These are phyloP conservation scores for Anniella stebbinsi DNA, from an alignment of 2,797 vertebrate genomes.

Conservation along the genomic window DNA sequence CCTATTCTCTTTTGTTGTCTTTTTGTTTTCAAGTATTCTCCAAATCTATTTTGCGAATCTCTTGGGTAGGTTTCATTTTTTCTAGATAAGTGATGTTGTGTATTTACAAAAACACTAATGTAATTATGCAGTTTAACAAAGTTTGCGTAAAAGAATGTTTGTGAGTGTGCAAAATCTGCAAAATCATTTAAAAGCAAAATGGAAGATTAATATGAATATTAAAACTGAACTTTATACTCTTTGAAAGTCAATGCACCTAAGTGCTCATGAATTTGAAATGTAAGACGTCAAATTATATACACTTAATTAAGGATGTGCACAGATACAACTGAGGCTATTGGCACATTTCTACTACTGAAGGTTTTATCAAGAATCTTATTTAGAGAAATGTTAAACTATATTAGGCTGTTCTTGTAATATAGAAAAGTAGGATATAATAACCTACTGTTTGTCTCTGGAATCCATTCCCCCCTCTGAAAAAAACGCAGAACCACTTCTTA, in stretches of 20 bases:
- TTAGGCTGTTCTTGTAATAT: slow-evolving; percentile 31
- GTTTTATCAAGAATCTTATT: slow-evolving; percentile 45
- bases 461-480: slow-evolving; percentile 54
- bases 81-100: slow-evolving; percentile 35
- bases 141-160: slow-evolving; percentile 35
- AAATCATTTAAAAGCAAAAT: slow-evolving; percentile 46
- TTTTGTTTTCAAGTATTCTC: slow-evolving; percentile 23
- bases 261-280: slow-evolving; percentile 24
- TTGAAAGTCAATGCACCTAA: slow-evolving; percentile 11
- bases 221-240: slow-evolving; percentile 9
- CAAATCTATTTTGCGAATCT: slow-evolving; percentile 25
- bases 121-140: slow-evolving; percentile 46
- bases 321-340: slow-evolving; percentile 25
- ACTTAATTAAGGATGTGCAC: slow-evolving; percentile 31
- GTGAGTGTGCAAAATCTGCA: background rate
- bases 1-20: slow-evolving; percentile 2
- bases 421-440: slow-evolving; percentile 36
- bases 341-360: slow-evolving; percentile 45
- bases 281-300: slow-evolving; percentile 23
- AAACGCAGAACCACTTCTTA: slow-evolving; percentile 28
- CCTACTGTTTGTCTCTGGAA: slow-evolving; percentile 33
- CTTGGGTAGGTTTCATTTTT: slow-evolving; percentile 23
- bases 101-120: slow-evolving; percentile 45
- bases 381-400: slow-evolving; percentile 16
- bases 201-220: slow-evolving; percentile 33